Conservation (phyloP, 2,797 vertebrate genomes). For the Cryptoblepharus egeriae region DNA sequence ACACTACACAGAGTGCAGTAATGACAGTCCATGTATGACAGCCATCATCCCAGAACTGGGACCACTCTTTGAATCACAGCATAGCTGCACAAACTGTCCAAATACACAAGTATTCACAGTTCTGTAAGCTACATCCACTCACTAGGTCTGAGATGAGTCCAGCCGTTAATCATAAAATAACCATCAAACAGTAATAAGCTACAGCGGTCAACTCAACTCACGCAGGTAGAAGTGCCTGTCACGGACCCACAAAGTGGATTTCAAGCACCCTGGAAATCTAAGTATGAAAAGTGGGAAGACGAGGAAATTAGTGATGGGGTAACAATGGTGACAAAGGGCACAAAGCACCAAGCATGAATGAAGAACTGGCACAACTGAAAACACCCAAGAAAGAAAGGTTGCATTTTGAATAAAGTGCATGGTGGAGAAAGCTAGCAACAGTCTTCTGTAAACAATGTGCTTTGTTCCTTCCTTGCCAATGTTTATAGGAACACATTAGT, state of each 20-base stretch:
- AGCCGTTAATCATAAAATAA: neutral
- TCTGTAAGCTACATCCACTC: neutral
- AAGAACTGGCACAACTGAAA: neutral
- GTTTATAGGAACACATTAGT: slow-evolving; percentile 22
- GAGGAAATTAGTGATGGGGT: too few relatives aligned
- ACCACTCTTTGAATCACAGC: neutral
- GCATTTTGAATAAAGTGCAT: neutral
- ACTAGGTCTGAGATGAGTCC: neutral
- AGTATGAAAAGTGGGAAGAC: neutral
- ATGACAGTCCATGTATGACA: neutral
- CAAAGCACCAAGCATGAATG: neutral
- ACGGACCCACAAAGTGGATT: neutral
- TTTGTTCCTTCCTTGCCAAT: slow-evolving; percentile 16
- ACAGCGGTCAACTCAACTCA: neutral
- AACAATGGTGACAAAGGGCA: neutral
- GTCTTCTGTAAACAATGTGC: neutral
- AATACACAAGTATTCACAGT: neutral
- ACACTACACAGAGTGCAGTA: neutral
- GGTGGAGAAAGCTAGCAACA: neutral
- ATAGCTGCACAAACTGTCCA: neutral
- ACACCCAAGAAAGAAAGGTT: neutral
- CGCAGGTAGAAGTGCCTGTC: neutral
- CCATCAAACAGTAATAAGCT: neutral
- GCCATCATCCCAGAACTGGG: neutral
- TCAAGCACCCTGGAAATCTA: neutral